phyloP scores from a whole-genome alignment of 2,888 invertebrate species.

The Xanthia icteritia region DNA sequence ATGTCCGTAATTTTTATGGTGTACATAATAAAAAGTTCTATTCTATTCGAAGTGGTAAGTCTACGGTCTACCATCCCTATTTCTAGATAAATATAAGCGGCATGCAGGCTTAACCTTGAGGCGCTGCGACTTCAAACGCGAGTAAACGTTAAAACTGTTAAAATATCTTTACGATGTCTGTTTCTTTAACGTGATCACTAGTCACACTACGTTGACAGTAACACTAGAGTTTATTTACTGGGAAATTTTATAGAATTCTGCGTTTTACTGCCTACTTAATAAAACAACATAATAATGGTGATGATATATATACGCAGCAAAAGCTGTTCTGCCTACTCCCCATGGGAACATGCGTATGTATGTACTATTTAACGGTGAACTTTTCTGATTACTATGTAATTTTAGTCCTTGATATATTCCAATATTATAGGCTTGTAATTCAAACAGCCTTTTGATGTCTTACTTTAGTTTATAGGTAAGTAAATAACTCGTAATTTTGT shows the following conservation, averaged over 20 bases:
- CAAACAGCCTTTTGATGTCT: not conserved
- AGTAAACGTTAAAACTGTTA: constrained; percentile 15
- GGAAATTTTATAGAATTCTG: not conserved
- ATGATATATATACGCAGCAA: not conserved
- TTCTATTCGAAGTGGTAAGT: no score
- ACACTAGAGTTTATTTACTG: constrained; percentile 14
- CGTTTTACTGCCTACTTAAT: not conserved
- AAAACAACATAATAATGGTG: not conserved
- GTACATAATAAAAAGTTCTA: no score
- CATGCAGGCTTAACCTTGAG: constrained; percentile 22
- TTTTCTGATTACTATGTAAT: not conserved
- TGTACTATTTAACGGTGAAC: not conserved
- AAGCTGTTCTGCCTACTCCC: not conserved
- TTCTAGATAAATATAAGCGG: constrained; percentile 8
- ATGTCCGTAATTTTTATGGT: no score
- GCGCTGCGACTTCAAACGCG: constrained; percentile 37
- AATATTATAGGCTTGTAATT: not conserved
- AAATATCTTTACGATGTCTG: constrained; percentile 52
- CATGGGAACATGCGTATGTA: not conserved
- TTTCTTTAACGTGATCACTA: not conserved
- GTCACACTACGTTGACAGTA: constrained; percentile 6
- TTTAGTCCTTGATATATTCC: not conserved
- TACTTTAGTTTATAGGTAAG: not conserved
- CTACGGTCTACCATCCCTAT: no score
- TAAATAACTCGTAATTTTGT: not conserved